phyloP scores from a whole-genome alignment of 2,113 vertebrate species.

The Melanocharis versteri region DNA sequence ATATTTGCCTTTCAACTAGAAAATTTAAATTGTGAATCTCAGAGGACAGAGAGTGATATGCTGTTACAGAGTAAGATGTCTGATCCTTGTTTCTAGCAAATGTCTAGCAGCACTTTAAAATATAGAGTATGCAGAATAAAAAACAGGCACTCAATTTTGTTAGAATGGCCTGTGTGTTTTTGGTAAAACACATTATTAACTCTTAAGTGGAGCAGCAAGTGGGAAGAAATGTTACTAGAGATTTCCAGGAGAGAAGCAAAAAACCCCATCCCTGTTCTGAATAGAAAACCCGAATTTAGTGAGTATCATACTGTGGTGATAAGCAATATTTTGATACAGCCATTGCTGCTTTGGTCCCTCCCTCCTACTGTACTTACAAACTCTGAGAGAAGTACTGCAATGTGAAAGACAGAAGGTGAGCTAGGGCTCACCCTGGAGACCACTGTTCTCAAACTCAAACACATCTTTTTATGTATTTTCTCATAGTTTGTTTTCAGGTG shows the following conservation, averaged over 20 bases:
- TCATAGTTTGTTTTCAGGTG: background rate
- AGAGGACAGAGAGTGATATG: background rate
- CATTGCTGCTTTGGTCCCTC: background rate
- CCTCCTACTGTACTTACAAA: background rate
- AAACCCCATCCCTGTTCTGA: background rate
- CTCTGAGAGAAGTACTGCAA: background rate
- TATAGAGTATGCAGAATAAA: background rate
- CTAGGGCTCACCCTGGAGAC: background rate
- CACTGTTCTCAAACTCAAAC: background rate
- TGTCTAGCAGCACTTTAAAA: background rate
- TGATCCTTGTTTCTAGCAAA: background rate
- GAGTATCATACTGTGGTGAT: background rate
- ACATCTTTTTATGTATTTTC: background rate
- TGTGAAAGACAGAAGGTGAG: background rate
- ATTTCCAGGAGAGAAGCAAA: background rate
- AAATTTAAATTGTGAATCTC: background rate
- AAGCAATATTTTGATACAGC: background rate
- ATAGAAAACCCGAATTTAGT: background rate
- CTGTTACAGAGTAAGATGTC: background rate
- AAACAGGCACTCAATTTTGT: background rate
- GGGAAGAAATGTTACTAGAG: background rate
- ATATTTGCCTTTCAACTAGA: background rate
- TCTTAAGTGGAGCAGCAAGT: background rate
- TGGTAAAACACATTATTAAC: background rate
- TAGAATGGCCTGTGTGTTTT: background rate